Conservation (phyloP, 2,888 invertebrate genomes). For the Cheilosia variabilis region DNA sequence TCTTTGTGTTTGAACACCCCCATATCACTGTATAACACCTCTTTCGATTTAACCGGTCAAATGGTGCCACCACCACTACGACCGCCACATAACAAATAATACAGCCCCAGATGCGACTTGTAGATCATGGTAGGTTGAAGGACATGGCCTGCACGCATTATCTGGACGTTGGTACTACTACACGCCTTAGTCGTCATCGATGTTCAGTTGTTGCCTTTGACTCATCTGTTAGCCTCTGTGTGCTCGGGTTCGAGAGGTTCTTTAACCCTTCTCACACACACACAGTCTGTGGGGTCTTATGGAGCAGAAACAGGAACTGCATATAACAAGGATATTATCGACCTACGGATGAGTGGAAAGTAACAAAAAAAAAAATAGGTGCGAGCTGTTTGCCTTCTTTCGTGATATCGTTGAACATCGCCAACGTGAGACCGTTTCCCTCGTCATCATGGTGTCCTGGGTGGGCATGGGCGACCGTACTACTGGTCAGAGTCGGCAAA, state of each 20-base stretch:
- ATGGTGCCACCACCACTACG: conserved; percentile 41
- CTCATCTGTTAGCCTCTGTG: conserved; percentile 36
- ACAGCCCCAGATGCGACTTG: conserved; percentile 12
- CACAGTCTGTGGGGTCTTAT: conserved; percentile 3
- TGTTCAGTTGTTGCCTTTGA: conserved; percentile 36
- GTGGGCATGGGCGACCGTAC: background rate
- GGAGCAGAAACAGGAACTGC: conserved; percentile 38
- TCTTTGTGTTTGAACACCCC: conserved; percentile 20
- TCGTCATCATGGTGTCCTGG: conserved; percentile 9
- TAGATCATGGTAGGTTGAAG: conserved; percentile 22
- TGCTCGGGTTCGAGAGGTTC: conserved; percentile 29
- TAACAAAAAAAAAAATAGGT: conserved; percentile 31
- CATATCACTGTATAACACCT: conserved; percentile 64
- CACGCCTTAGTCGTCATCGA: conserved; percentile 20
- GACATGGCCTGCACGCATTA: conserved; percentile 63
- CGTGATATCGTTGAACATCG: conserved; percentile 58
- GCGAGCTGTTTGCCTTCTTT: conserved; percentile 50
- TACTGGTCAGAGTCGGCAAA: conserved; percentile 39
- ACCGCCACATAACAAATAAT: conserved; percentile 50
- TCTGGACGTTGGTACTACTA: conserved; percentile 10
- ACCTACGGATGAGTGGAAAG: conserved; percentile 41
- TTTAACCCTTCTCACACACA: conserved; percentile 48
- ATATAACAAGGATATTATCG: conserved; percentile 67
- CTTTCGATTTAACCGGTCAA: conserved; percentile 62
- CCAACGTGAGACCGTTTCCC: conserved; percentile 52